Conservation (phyloP, 1,140 invertebrate species). For the Pachyrhynchus sulphureomaculatus region DNA sequence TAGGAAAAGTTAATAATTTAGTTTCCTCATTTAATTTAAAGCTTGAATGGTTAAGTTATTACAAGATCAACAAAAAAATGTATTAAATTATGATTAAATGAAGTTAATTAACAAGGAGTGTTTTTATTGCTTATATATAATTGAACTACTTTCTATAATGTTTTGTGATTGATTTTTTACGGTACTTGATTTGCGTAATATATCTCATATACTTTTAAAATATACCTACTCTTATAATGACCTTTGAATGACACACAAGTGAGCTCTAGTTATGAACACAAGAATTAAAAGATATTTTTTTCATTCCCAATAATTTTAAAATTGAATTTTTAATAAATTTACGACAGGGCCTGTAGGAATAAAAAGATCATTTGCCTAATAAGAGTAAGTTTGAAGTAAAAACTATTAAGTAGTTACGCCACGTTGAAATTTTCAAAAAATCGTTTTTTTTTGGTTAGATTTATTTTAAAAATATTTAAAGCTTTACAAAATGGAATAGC, state of each 20-base stretch:
- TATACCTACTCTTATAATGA: neutral
- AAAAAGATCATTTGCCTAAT: no score
- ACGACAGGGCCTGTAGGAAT: no score
- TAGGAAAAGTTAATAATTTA: slow-evolving; percentile 5
- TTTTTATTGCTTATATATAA: slow-evolving; percentile 27
- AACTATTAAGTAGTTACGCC: no score
- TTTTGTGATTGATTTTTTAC: slow-evolving; percentile 22
- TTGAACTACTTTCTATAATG: slow-evolving; percentile 27
- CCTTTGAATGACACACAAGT: neutral
- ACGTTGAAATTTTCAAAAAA: no score
- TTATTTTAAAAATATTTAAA: no score
- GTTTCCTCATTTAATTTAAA: slow-evolving; percentile 31
- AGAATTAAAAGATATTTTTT: no score
- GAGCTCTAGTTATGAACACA: neutral
- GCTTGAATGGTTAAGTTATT: slow-evolving; percentile 27
- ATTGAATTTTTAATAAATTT: no score
- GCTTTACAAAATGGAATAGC: no score
- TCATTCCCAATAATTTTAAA: no score
- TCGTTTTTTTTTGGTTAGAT: no score
- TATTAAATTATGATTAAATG: slow-evolving; percentile 32
- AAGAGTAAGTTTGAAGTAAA: no score
- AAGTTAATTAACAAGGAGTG: slow-evolving; percentile 32
- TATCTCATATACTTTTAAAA: neutral
- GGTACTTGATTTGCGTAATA: slow-evolving; percentile 20
- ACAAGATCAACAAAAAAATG: slow-evolving; percentile 25